These are phyloP conservation scores for Drosophila neutralis DNA, from an alignment of 2,888 invertebrate species.

Conservation along the genomic window DNA sequence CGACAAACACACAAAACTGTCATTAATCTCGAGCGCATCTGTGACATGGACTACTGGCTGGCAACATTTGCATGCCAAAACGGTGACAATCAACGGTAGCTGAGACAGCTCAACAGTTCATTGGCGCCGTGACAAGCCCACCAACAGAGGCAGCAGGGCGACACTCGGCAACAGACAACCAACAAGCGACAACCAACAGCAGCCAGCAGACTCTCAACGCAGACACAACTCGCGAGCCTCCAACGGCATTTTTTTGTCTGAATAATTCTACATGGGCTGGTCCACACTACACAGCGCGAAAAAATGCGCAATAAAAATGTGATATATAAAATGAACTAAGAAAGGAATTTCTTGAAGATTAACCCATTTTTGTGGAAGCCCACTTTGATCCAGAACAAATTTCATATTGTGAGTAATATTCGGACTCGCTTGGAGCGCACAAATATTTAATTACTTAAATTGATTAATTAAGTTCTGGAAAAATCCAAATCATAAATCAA, in stretches of 20 bases:
- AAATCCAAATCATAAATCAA: not conserved
- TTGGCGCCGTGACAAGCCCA: conserved; percentile 72
- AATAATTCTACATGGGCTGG: not conserved
- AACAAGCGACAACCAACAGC: not conserved
- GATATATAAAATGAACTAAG: not conserved
- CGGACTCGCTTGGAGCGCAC: not conserved
- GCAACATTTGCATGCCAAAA: conserved; percentile 32
- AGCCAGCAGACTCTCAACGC: conserved; percentile 6
- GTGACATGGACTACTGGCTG: conserved; percentile 23
- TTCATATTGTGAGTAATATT: not conserved
- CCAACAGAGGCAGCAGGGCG: conserved; percentile 35
- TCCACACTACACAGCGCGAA: not conserved
- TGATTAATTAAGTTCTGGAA: conserved; percentile 1
- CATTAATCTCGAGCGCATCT: not conserved
- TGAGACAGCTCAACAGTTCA: conserved; percentile 58
- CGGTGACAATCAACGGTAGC: conserved; percentile 38
- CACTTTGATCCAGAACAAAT: not conserved
- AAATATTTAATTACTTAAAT: not conserved
- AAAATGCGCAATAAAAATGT: not conserved
- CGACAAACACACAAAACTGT: conserved; percentile 7
- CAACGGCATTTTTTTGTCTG: conserved; percentile 6
- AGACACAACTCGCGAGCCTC: conserved; percentile 49
- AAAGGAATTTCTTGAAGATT: not conserved
- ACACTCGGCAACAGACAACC: conserved; percentile 33
- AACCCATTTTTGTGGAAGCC: no score